These are phyloP conservation scores for Thera britannica DNA, from an alignment of 2,888 invertebrate genomes.

Conservation along the genomic window DNA sequence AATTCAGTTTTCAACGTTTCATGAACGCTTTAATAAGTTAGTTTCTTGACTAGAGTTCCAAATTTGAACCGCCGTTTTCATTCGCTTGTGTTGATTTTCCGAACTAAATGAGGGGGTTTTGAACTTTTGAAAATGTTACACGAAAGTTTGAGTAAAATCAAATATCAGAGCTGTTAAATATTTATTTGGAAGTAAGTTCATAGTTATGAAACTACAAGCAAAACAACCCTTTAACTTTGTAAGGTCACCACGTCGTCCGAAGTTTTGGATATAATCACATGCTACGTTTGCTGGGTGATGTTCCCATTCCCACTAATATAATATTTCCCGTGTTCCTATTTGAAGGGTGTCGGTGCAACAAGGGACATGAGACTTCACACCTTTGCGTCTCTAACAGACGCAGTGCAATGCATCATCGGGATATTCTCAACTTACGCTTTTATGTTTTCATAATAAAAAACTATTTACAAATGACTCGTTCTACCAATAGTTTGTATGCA, in stretches of 20 bases:
- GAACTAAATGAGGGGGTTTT: conserved; percentile 2
- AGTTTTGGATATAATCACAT: conserved; percentile 14
- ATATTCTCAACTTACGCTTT: too few species aligned
- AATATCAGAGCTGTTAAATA: conserved; percentile 11
- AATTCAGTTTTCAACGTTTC: conserved; percentile 55
- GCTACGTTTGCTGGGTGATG: conserved; percentile 1
- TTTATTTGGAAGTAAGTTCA: conserved; percentile 18
- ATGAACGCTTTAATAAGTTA: conserved; percentile 45
- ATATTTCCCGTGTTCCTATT: too few species aligned
- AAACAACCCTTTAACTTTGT: conserved; percentile 17
- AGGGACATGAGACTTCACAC: too few species aligned
- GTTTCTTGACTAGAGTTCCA: conserved; percentile 43
- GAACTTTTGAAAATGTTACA: conserved; percentile 13
- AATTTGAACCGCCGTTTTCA: conserved; percentile 26
- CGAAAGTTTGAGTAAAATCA: conserved; percentile 12
- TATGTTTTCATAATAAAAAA: too few species aligned
- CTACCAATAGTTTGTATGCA: too few species aligned
- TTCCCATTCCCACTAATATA: too few species aligned
- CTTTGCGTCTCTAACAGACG: too few species aligned
- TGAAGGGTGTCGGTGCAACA: too few species aligned
- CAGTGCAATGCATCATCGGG: too few species aligned
- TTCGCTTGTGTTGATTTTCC: conserved; percentile 22
- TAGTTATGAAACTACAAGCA: conserved; percentile 22
- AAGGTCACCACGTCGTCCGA: conserved; percentile 17
- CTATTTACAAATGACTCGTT: too few species aligned